A percentile compares a stretch with the other conserved stretches of the same genome.
Evolutionary conservation across 2,888 invertebrate genomes (phyloP).

Genomic region (Dicyrtoma fusca): DNA sequence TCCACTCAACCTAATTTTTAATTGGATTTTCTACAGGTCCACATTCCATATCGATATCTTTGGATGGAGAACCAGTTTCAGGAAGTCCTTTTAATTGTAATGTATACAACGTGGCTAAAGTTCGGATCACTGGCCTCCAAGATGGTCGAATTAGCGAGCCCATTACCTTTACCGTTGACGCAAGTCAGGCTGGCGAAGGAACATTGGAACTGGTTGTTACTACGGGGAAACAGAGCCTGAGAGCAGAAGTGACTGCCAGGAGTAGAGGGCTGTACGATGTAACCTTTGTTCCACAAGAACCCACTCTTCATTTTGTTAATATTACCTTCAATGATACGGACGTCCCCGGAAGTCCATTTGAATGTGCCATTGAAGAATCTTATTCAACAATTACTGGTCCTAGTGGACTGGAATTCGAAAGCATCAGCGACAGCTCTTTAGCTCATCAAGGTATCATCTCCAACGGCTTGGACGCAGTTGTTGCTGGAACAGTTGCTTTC

Average conservation of each 20-base stretch:
- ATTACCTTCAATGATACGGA: constrained; percentile 83
- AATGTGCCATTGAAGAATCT: constrained; percentile 65
- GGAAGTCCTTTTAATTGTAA: constrained; percentile 94
- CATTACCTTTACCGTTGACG: constrained; percentile 90
- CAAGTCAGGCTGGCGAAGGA: constrained; percentile 92
- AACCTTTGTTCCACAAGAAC: constrained; percentile 87
- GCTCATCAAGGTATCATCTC: constrained; percentile 50
- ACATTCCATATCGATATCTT: constrained; percentile 79
- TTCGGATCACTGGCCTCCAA: constrained; percentile 62
- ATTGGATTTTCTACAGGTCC: constrained; percentile 65
- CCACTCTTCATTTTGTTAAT: constrained; percentile 86
- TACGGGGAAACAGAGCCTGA: constrained; percentile 84
- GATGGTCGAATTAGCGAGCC: constrained; percentile 75
- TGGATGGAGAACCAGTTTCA: constrained; percentile 81
- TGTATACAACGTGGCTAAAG: constrained; percentile 80
- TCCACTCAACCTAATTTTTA: too few species aligned
- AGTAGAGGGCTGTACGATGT: constrained; percentile 90
- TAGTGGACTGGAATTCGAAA: constrained; percentile 49
- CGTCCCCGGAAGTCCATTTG: constrained; percentile 78
- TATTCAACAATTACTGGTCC: constrained; percentile 56
- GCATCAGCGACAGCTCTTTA: constrained; percentile 54
- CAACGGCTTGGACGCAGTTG: constrained; percentile 60
- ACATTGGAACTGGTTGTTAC: constrained; percentile 89
- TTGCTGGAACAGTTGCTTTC: constrained; percentile 61
- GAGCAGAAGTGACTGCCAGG: constrained; percentile 85